Evolutionary conservation across 2,888 invertebrate genomes (phyloP).

Genomic region (Buathra laborator): DNA sequence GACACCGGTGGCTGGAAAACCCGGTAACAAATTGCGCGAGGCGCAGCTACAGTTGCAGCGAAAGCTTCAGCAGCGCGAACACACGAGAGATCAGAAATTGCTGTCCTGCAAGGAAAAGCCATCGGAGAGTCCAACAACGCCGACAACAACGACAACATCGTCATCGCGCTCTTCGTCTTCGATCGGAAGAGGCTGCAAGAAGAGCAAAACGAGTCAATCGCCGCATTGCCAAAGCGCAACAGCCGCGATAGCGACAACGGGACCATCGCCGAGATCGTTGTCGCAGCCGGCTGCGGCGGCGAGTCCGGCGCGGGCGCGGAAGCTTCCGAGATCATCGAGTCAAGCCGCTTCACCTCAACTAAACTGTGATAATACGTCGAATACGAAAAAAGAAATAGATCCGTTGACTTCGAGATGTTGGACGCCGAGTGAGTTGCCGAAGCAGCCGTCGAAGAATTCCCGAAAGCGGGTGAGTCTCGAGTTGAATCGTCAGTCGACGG

Average conservation of each 20-base stretch:
- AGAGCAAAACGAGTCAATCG: constrained; percentile 80
- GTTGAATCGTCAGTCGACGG: constrained; percentile 72
- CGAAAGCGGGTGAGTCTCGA: constrained; percentile 81
- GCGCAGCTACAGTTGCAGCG: constrained; percentile 89
- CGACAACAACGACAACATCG: not conserved
- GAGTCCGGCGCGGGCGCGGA: constrained; percentile 66
- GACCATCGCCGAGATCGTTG: constrained; percentile 71
- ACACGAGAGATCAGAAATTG: constrained; percentile 88
- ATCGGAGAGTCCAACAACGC: constrained; percentile 30
- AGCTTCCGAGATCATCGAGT: constrained; percentile 66
- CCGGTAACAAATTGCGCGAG: constrained; percentile 86
- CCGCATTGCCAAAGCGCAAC: constrained; percentile 76
- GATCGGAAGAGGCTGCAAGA: constrained; percentile 77
- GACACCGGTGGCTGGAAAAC: constrained; percentile 76
- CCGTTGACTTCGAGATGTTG: constrained; percentile 55
- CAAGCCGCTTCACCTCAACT: constrained; percentile 78
- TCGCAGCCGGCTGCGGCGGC: constrained; percentile 71
- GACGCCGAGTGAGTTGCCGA: constrained; percentile 70
- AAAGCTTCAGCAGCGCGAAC: constrained; percentile 90
- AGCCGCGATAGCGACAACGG: constrained; percentile 68
- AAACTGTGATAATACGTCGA: constrained; percentile 82
- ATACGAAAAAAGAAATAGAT: not conserved
- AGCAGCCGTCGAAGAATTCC: constrained; percentile 74
- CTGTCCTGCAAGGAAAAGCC: constrained; percentile 77
- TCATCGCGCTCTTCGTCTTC: constrained; percentile 54